Evolutionary conservation across 2,888 invertebrate species (phyloP).

Genomic region (Drosophila barbarae): DNA sequence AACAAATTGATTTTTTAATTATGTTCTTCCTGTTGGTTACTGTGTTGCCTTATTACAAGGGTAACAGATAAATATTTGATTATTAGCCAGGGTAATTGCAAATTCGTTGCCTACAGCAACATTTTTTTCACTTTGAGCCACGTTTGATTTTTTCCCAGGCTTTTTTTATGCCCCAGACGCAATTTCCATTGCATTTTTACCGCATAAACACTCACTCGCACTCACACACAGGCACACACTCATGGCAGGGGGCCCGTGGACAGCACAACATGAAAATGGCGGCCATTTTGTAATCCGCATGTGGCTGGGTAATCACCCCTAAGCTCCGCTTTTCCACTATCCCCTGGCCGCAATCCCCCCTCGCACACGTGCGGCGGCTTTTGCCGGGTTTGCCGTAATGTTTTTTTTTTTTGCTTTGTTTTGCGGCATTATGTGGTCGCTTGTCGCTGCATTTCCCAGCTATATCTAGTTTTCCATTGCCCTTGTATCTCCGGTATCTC

Average conservation of each 20-base stretch:
- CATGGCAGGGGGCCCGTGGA: constrained; percentile 9
- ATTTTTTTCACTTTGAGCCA: neutral
- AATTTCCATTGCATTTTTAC: constrained; percentile 62
- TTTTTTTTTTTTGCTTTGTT: constrained; percentile 32
- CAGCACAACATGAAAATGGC: constrained; percentile 60
- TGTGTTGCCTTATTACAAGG: neutral
- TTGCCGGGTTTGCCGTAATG: constrained; percentile 53
- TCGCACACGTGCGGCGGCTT: constrained; percentile 58
- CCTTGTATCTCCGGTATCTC: neutral
- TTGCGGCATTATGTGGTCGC: constrained; percentile 32
- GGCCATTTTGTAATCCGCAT: constrained; percentile 73
- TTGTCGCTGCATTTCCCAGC: constrained; percentile 30
- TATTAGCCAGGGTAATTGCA: neutral
- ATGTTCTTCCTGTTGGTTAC: neutral
- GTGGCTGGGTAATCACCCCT: constrained; percentile 70
- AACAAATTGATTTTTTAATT: neutral
- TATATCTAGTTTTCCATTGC: constrained; percentile 13
- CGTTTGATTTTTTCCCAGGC: constrained; percentile 6
- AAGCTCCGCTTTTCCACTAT: constrained; percentile 31
- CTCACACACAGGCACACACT: constrained; percentile 7
- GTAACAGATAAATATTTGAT: neutral
- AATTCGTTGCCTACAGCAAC: neutral
- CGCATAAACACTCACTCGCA: constrained; percentile 39
- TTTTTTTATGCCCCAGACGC: constrained; percentile 33
- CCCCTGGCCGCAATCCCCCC: constrained; percentile 8